Base-by-base conservation (phyloP, 2,888 invertebrate genomes). In the Drosophila mulleri region DNA sequence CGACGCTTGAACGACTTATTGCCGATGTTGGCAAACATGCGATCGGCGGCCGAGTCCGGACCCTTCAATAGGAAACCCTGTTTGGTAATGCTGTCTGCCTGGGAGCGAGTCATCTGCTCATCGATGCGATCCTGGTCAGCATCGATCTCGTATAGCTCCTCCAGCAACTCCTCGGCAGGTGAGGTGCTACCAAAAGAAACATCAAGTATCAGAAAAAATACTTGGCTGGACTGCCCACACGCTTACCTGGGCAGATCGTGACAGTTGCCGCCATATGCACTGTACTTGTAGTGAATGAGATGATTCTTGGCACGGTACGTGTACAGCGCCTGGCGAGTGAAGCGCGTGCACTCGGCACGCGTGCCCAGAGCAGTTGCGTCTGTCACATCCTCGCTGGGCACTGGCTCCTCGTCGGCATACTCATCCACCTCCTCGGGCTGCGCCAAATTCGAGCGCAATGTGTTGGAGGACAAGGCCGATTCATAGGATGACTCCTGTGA, bases 41-140 rank as follows among this genome's bases (percentile, higher is more conserved):
- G 95, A 92, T 98, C 98, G 59, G 96, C 96, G 71, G 96, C 96
- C 72, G 97, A 96, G 93, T 98, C 98, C 9, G 98, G 98, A 50
- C 98, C 98, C 93, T 98, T 98, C 93, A 97, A 95, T 84, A 98
- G 93, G 94, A 96, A 98, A 0, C 98, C 98, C 93, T 98, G 96
- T 93, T 98, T 98, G 57, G 97, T 96, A 76, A 98, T 96, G 67
- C 96, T 94, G 91, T 96, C 96, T 81, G 95, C 94, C 90, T 96
- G 96, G 3, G 95, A 94, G 79, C 94, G 89, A 26, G 93, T 94
- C 93, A 94, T 92, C 67, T 94, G 93, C 92, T 96, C 96, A 92
- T 97, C 96, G 78, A 96, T 95, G 81, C 95, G 95, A 93, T 98
- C 98, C 62, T 95, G 95, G 92, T 98, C 97, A 9, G 96, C 96